Evolutionary conservation across 2,113 vertebrate species (phyloP), one percentile per base, ranked within the genome.

Genomic region (Papio anubis): DNA sequence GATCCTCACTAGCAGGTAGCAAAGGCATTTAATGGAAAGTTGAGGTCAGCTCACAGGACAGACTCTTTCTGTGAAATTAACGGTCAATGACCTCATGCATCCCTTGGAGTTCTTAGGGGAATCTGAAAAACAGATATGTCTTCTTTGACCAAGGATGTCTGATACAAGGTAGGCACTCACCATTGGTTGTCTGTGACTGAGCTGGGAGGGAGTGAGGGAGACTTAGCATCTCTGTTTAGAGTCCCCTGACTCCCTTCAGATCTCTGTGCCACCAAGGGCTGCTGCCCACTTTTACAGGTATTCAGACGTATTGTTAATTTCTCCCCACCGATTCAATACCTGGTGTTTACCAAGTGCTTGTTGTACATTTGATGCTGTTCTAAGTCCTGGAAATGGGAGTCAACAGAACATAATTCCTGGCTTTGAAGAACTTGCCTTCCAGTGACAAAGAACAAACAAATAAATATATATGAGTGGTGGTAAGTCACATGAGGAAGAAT

Each of bases 341-440:
- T 52, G 11, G 12, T 17, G 18, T 45, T 68, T 45, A 27, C 0
- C 8, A 8, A 73, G 27, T 9, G 3, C 48, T 82, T 86, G 23
- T 27, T 87, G 2, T 12, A 23, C 13, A 20, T 94, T 43, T n/a
- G 4, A 16, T 48, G 40, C 45, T 88, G 1, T 50, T 57, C 27
- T 45, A 88, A 64, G 48, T 93, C 5, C 59, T 94, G 40, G 76
- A 59, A 55, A 59, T 40, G 5, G 48, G 23, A 78, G 38, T 35
- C 7, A 88, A 27, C 7, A 38, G 66, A 88, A 90, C n/a, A 80
- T 59, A 94, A 66, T 12, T 20, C 27, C 75, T 55, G 40, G 45
- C 20, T 40, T 73, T 66, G 68, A 96, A 68, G 50, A 89, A 23
- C 38, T 96, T 40, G 80, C 5, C 82, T 86, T 38, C n/a, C 35